Percentiles rank a stretch among this genome's conserved stretches.
Conservation (phyloP, 92 coral and sea anemone genomes). For the Galaxea fascicularis region DNA sequence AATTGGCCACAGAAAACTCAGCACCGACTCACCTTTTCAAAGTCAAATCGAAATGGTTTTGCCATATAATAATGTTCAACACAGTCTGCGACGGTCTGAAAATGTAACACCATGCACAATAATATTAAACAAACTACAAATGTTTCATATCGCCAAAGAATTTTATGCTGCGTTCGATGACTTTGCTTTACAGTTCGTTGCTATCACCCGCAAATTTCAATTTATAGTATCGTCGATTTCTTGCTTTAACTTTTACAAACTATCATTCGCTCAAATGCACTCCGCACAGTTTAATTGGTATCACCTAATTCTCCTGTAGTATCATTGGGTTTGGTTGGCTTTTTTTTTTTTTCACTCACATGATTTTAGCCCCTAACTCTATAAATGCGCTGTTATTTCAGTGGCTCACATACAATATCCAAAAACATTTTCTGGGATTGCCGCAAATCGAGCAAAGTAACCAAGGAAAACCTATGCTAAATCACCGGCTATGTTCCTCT, state of each 20-base stretch:
- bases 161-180: too few relatives aligned
- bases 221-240: too few relatives aligned
- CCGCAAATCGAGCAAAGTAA: background rate
- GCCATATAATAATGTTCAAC: conserved; percentile 57
- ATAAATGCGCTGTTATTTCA: background rate
- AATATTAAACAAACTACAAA: too few relatives aligned
- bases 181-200: too few relatives aligned
- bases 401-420: background rate
- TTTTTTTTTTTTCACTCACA: background rate
- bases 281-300: too few relatives aligned
- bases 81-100: conserved; percentile 53
- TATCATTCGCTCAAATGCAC: background rate
- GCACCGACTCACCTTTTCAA: conserved; percentile 34
- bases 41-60: conserved; percentile 40
- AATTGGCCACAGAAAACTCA: background rate
- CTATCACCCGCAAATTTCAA: too few relatives aligned
- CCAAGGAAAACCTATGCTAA: background rate
- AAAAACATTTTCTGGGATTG: too few relatives aligned
- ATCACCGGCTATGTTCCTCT: too few relatives aligned
- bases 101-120: background rate
- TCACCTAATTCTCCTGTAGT: background rate
- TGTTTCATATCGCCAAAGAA: too few relatives aligned
- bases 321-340: background rate
- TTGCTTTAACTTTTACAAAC: background rate
- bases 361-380: background rate